Evolutionary conservation across 2,888 invertebrate species (phyloP), one percentile per base, ranked within the genome.

Genomic region (Ganaspis brasiliensis): DNA sequence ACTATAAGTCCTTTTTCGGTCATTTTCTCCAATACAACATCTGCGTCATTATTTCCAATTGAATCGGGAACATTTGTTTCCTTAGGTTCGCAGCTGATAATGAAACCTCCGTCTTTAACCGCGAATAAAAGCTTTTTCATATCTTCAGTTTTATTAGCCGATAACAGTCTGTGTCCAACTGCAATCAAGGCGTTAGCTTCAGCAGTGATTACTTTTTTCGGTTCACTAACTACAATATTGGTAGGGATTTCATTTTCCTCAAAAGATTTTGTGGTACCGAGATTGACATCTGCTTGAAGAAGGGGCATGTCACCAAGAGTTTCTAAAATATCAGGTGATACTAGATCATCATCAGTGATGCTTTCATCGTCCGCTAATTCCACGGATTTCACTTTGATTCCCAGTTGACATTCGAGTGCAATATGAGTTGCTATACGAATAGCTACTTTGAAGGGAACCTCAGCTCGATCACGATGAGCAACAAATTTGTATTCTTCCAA

Each of bases 281-380:
- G 89, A 72, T 93, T 91, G 0, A 95, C 92, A 67, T 96, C 95
- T 0, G 95, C 94, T 83, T 95, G 95, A 3, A 96, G 93, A 12
- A 96, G 88, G 0, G 96, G 96, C 52, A 95, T 89, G 84, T 96
- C 95, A 63, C 93, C 94, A 0, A 96, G 92, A 0, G 94, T 91
- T 1, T 94, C 93, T 9, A 92, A 90, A 6, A 97, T 92, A 12
- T 92, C 82, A 2, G 93, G 93, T 0, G 95, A 92, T 0, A 95
- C 82, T 0, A 92, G 75, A 19, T 91, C 79, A 21, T 92, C 91
- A 0, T 88, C 79, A 0, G 86, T 59, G 2, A 87, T 75, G 1
- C 85, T 79, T 14, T 87, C 84, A 2, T 76, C 79, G 3, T 85
- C 86, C 12, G 89, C 87, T 84, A 89, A 73, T 82, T 92, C 89